Conservation (phyloP, 2,113 vertebrate genomes). For the Hydrochoerus hydrochaeris region DNA sequence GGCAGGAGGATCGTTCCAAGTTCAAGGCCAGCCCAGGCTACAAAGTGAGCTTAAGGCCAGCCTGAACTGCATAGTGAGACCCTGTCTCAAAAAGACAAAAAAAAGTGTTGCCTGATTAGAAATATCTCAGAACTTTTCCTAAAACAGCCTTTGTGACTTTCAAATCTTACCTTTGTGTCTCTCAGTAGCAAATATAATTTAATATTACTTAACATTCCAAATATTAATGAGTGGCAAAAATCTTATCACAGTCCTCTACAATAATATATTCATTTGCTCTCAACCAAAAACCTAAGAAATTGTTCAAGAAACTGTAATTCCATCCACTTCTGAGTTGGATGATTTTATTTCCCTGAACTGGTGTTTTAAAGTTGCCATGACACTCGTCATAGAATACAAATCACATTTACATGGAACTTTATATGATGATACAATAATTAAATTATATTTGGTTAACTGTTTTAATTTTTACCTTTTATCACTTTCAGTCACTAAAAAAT, state of each 20-base stretch:
- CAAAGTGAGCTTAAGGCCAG: too few relatives aligned
- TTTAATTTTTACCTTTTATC: conserved; percentile 13
- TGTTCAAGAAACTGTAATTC: conserved; percentile 25
- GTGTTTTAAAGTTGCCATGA: neutral
- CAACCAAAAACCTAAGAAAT: neutral
- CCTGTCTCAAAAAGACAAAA: too few relatives aligned
- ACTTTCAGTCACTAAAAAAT: conserved; percentile 37
- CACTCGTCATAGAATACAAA: conserved; percentile 38
- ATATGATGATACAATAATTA: neutral
- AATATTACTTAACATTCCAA: neutral
- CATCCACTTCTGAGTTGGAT: neutral
- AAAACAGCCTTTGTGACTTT: neutral
- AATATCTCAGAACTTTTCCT: neutral
- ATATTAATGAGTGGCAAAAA: neutral
- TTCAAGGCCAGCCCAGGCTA: too few relatives aligned
- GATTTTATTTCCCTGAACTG: neutral
- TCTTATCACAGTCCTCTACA: neutral
- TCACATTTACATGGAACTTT: neutral
- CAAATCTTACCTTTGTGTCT: neutral
- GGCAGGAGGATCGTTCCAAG: too few relatives aligned
- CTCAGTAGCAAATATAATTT: neutral
- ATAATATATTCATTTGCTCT: neutral
- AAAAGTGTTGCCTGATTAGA: neutral
- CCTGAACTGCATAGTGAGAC: too few relatives aligned
- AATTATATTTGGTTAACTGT: neutral